These are phyloP conservation scores for Pteria penguin DNA, from an alignment of 2,888 invertebrate species.

Conservation along the genomic window DNA sequence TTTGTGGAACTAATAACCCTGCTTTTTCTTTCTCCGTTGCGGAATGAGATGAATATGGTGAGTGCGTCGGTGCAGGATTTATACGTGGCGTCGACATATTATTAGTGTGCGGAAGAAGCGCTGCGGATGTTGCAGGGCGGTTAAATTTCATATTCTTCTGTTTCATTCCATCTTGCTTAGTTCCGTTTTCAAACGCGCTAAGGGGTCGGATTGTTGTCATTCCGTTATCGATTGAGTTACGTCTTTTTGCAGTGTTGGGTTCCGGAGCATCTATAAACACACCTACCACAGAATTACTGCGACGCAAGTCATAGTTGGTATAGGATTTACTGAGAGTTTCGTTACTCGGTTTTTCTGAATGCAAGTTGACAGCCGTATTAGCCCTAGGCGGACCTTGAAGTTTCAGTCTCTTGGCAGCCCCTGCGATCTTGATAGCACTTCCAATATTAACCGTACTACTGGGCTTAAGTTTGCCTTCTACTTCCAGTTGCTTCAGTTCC, in stretches of 20 bases:
- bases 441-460: slow-evolving; percentile 56
- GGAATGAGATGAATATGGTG: slow-evolving; percentile 63
- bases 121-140: slow-evolving; percentile 36
- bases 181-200: slow-evolving; percentile 48
- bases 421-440: slow-evolving; percentile 67
- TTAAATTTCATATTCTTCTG: slow-evolving; percentile 2
- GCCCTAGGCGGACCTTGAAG: slow-evolving; percentile 36
- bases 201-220: slow-evolving; percentile 47
- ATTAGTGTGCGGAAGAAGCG: slow-evolving; percentile 38
- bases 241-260: slow-evolving; percentile 37
- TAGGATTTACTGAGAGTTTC: slow-evolving; percentile 28
- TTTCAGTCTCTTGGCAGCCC: slow-evolving; percentile 67
- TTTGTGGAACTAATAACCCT: slow-evolving; percentile 35
- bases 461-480: slow-evolving; percentile 63
- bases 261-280: slow-evolving; percentile 64
- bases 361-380: neutral
- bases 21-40: slow-evolving; percentile 57
- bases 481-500: slow-evolving; percentile 64
- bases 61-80: slow-evolving; percentile 42
- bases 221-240: slow-evolving; percentile 55
- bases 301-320: slow-evolving; percentile 21
- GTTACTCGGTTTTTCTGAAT: neutral
- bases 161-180: slow-evolving; percentile 13
- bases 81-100: slow-evolving; percentile 37
- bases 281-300: slow-evolving; percentile 69